Evolutionary conservation across 2,797 vertebrate genomes (phyloP), one percentile per base, ranked within the genome.

Genomic region (Pantherophis vulpinus): DNA sequence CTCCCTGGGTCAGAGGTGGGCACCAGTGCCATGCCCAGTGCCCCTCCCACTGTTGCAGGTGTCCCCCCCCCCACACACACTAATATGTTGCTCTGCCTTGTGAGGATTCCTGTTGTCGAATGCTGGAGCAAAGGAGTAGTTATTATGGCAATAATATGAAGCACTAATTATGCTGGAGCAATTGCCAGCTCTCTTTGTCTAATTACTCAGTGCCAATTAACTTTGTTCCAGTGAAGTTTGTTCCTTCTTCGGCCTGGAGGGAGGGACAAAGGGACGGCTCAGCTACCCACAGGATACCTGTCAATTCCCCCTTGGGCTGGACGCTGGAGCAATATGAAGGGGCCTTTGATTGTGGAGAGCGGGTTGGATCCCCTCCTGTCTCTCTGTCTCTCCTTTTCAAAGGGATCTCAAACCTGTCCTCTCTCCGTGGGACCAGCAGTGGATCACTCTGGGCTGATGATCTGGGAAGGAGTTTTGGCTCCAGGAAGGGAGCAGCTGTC

Each of bases 181-280:
- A 95, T 97, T 96, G 94, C 94, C 96, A 93, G 96, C 89, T 87
- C 94, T 97, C 96, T 96, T 95, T 95, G 95, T 95, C 95, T 97
- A 96, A 97, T 97, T 97, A 97, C 95, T 97, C 96, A 95, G 94
- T 94, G 94, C 95, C 96, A 95, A 96, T 97, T 97, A 98, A 96
- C 94, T 91, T 92, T 91, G 95, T 93, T 96, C 95, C 96, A 56
- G 93, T 94, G 95, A 29, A 5, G 10, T 4, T 32, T 32, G 95
- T 54, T 29, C 27, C 96, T 94, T 93, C 93, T 96, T 94, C 92
- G 63, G 96, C 42, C 89, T 25, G 92, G 79, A 61, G 7, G 42
- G 37, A 27, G 27, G 47, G 6, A n/a, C 4, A 2, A 29, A n/a
- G 25, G 25, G 86, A 2, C 1, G 3, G 54, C 4, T 54, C 27